Base-by-base conservation (phyloP, 2,797 vertebrate genomes). In the Ficedula albicollis region DNA sequence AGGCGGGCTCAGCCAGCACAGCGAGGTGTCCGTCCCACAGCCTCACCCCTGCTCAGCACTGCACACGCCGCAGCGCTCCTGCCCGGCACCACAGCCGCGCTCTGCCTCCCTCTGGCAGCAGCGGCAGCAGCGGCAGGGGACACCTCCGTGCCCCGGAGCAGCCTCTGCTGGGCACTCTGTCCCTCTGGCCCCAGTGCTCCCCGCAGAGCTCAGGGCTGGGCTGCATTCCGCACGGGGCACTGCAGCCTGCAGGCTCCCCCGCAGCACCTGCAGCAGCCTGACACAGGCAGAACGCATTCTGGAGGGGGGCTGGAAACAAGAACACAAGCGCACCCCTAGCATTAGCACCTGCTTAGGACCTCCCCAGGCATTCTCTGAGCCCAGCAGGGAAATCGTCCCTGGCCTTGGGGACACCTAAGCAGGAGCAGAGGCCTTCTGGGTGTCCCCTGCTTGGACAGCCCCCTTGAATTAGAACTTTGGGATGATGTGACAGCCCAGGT, bases 181-280 rank as follows among this genome's bases (percentile, higher is more conserved):
- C 36, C 15, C 64, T 69, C 17, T 38, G 84, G 34, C n/a, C 38
- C 41, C 1, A 0, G 17, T 82, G 58, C 19, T 1, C 0, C 0
- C 3, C 7, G 70, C 62, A 87, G 26, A 8, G 13, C 56, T 81
- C 32, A 7, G 15, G 20, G 36, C 48, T 74, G 52, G 14, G 54
- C 41, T 19, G 15, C 6, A 1, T 39, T 30, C 68, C 67, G 60
- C 39, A 23, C 21, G 27, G 41, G n/a, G 15, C 44, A 41, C 34
- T 5, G 3, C n/a, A 73, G 49, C 38, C 86, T 44, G 44, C 48
- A 67, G 26, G 51, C 6, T 69, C 59, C 73, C 54, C 36, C 39
- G 10, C 38, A 70, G 84, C 48, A 25, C 25, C 55, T 58, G 52
- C 63, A 69, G 59, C 36, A 59, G 21, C 22, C 30, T 13, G 21